Evolutionary conservation across 2,797 vertebrate genomes (phyloP), one percentile per base, ranked within the genome.

Genomic region (Platyrinchus mystaceus): DNA sequence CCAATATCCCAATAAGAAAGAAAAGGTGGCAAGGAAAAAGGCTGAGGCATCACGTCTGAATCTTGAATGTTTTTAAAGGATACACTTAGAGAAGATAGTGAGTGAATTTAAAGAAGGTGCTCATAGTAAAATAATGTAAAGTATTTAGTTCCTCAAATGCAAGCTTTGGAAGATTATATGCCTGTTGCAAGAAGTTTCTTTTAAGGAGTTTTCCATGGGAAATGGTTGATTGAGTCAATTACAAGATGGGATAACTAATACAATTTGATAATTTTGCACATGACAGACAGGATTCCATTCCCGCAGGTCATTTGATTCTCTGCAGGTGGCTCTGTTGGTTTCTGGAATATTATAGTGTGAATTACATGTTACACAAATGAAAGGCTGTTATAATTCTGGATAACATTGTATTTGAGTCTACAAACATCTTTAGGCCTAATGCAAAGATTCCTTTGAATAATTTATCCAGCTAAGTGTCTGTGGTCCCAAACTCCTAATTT

Each of bases 401-500:
- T 96, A 97, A 95, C 91, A 78, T 96, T 50, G 52, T 97, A 89
- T 87, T 96, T 86, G 95, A 98, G 96, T 97, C 96, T 94, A 95
- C 96, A 96, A 91, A 97, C 96, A 97, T 97, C 96, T 98, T 98
- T 95, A 97, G 97, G 93, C 97, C 97, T 97, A 95, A 97, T 97
- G 96, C 97, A 97, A 97, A 98, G 97, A 98, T 98, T 96, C 91
- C 87, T 96, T 96, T 96, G 97, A 98, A 98, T 98, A 98, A 98
- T 98, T 98, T 98, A 98, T 97, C 97, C 97, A 97, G 98, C 97
- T 98, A 98, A 98, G 97, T 97, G 97, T 97, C 97, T 98, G 97
- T 97, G 97, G 97, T 97, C 98, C 97, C 97, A 98, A 98, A 98
- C 97, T 98, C 97, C 98, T 98, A 98, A 98, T 98, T 98, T 98